Evolutionary conservation across 2,797 vertebrate species (phyloP).

Genomic region (Gambusia yucatana): DNA sequence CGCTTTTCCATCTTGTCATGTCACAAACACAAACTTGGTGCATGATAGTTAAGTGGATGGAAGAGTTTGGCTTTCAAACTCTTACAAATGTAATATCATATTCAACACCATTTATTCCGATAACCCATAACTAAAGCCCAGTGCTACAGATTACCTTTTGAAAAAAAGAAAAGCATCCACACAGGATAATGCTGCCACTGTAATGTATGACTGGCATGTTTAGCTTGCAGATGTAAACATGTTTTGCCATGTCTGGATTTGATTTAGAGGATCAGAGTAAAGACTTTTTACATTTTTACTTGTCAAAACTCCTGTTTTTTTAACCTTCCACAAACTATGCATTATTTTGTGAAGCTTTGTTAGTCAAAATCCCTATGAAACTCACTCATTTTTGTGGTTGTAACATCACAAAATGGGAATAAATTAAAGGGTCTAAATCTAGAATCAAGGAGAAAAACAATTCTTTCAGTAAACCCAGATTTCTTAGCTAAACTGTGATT

Average conservation of each 20-base stretch:
- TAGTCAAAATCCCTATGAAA: background rate
- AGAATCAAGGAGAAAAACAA: slow-evolving; percentile 33
- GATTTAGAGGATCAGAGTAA: background rate
- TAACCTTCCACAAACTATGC: background rate
- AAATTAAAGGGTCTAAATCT: background rate
- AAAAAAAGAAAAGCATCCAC: background rate
- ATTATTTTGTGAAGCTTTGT: background rate
- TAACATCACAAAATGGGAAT: background rate
- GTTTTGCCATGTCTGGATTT: background rate
- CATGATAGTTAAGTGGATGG: background rate
- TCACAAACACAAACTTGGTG: background rate
- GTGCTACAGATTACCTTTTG: background rate
- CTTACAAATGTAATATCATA: background rate
- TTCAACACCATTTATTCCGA: background rate
- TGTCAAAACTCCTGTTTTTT: background rate
- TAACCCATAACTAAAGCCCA: background rate
- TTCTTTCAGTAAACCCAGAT: background rate
- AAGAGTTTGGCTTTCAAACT: background rate
- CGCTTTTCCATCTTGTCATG: background rate
- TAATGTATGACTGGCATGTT: background rate
- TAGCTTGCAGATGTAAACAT: background rate
- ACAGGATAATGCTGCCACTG: background rate
- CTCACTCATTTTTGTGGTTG: background rate
- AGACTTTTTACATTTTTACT: background rate
- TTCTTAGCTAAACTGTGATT: background rate